These are phyloP conservation scores for Pagetopsis macropterus DNA, from an alignment of 2,797 vertebrate species.

Conservation along the genomic window DNA sequence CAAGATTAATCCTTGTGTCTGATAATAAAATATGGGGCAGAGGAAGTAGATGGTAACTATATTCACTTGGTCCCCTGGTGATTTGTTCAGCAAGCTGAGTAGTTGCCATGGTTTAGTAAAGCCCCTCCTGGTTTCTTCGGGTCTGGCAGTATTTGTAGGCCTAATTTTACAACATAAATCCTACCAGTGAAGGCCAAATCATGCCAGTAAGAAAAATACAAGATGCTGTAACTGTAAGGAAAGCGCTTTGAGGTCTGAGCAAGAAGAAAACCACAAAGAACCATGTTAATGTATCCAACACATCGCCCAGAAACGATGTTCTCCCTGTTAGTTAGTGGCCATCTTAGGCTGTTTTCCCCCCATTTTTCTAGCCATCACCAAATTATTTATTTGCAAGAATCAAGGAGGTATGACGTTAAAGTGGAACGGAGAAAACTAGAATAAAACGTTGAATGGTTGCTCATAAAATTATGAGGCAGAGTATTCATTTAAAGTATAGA, in stretches of 20 bases:
- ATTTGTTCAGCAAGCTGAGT: constrained; percentile 61
- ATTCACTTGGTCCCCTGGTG: constrained; percentile 36
- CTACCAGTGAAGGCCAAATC: constrained; percentile 27
- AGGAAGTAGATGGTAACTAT: constrained; percentile 26
- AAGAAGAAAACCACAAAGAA: constrained; percentile 44
- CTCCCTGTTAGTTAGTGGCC: constrained; percentile 54
- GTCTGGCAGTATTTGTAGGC: constrained; percentile 54
- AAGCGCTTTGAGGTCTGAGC: constrained; percentile 54
- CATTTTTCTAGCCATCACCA: constrained; percentile 60
- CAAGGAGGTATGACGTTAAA: constrained; percentile 61
- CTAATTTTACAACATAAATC: constrained; percentile 60
- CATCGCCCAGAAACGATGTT: constrained; percentile 45
- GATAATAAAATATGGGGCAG: constrained; percentile 8
- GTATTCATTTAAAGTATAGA: constrained; percentile 65
- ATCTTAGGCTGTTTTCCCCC: constrained; percentile 54
- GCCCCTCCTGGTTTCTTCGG: constrained; percentile 47
- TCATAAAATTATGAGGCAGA: constrained; percentile 69
- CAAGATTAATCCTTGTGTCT: constrained; percentile 18
- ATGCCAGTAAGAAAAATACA: constrained; percentile 28
- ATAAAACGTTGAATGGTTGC: constrained; percentile 54
- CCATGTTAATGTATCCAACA: constrained; percentile 56
- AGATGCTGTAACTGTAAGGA: constrained; percentile 53
- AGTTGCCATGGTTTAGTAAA: constrained; percentile 59
- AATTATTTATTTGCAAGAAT: constrained; percentile 65
- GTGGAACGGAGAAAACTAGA: constrained; percentile 44